A percentile compares a stretch with the other conserved stretches of the same genome.
Evolutionary conservation across 2,113 vertebrate species (phyloP).

Genomic region (Syrmaticus mikado): DNA sequence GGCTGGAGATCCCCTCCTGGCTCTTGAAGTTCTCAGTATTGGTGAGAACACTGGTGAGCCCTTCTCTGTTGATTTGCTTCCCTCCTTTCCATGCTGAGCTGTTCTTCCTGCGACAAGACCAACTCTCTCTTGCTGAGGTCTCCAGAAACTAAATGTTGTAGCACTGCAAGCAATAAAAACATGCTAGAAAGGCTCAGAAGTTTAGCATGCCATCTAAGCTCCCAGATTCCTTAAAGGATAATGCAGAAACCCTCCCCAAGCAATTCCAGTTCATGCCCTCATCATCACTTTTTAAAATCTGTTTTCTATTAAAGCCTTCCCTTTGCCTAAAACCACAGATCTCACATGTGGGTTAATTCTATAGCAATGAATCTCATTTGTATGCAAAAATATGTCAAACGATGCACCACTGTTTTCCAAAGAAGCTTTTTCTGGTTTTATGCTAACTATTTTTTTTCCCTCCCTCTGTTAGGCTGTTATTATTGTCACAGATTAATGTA

Average conservation of each 20-base stretch:
- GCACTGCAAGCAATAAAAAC: neutral
- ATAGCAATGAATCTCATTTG: neutral
- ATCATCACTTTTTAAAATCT: neutral
- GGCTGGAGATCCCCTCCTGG: neutral
- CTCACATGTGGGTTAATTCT: neutral
- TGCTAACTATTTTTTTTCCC: neutral
- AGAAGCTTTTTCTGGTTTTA: neutral
- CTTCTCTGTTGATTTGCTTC: neutral
- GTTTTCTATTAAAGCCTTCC: neutral
- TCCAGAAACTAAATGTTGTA: neutral
- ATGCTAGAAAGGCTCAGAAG: neutral
- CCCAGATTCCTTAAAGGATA: neutral
- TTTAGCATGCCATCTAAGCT: neutral
- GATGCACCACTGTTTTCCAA: neutral
- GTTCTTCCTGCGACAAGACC: neutral
- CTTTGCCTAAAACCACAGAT: neutral
- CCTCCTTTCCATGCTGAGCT: neutral
- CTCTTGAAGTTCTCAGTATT: neutral
- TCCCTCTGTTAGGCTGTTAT: neutral
- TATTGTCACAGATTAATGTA: neutral
- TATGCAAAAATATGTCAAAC: neutral
- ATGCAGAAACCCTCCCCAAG: neutral
- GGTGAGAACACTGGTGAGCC: neutral
- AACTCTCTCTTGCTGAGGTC: rapidly evolving
- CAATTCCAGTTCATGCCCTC: neutral